A percentile compares a stretch with the other conserved stretches of the same genome.
These are phyloP conservation scores for Monochamus alternatus DNA, from an alignment of 2,888 invertebrate species.

Conservation along the genomic window DNA sequence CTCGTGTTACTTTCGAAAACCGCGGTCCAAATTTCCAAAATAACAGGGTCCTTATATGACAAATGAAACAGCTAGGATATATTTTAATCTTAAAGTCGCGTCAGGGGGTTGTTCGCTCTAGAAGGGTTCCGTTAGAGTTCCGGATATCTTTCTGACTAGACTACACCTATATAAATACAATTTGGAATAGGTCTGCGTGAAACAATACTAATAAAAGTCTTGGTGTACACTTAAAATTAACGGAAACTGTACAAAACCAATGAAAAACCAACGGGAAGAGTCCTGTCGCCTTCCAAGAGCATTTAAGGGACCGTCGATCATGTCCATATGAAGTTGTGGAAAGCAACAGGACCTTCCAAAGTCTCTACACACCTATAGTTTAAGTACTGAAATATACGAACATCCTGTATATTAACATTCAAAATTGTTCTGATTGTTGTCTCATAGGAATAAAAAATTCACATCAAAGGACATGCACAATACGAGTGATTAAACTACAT, in stretches of 20 bases:
- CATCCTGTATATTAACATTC: conserved; percentile 23
- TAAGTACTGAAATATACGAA: conserved; percentile 34
- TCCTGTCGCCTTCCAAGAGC: not conserved
- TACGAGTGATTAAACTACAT: conserved; percentile 57
- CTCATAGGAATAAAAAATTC: conserved; percentile 25
- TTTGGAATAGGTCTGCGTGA: conserved; percentile 28
- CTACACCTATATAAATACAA: conserved; percentile 26
- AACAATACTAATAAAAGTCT: conserved; percentile 29
- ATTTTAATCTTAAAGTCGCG: conserved; percentile 24
- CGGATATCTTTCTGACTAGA: conserved; percentile 25
- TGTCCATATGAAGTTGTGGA: not conserved
- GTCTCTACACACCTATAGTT: conserved; percentile 18
- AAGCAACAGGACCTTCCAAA: not conserved
- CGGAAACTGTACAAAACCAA: conserved; percentile 34
- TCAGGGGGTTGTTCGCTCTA: not conserved
- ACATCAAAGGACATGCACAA: conserved; percentile 43
- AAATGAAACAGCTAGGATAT: conserved; percentile 28
- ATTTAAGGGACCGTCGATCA: not conserved
- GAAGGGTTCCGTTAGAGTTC: not conserved
- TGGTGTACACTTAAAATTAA: conserved; percentile 22
- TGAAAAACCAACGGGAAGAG: not conserved
- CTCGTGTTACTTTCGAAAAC: conserved; percentile 9
- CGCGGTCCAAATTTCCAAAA: conserved; percentile 20
- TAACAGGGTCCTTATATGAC: conserved; percentile 26
- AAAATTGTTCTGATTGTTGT: conserved; percentile 31